Conservation (phyloP, 2,888 invertebrate genomes). For the Dyspetes luteomarginatus region DNA sequence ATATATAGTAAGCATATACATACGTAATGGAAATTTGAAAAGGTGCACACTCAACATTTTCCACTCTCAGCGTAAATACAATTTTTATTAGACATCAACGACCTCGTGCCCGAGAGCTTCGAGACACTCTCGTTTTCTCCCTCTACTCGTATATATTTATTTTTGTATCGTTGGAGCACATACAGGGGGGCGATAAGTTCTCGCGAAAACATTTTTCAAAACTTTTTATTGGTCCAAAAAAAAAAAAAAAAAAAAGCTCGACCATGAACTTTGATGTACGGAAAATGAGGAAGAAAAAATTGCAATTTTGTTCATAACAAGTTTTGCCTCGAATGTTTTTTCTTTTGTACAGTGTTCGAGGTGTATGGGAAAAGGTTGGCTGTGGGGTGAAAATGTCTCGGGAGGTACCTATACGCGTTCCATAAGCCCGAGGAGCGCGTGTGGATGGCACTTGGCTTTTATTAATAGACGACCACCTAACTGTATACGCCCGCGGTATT, state of each 20-base stretch:
- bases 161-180: neutral
- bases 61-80: constrained; percentile 52
- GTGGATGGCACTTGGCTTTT: constrained; percentile 65
- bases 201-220: constrained; percentile 28
- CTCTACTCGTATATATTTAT: constrained; percentile 2
- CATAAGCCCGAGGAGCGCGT: constrained; percentile 38
- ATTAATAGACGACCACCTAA: constrained; percentile 68
- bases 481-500: constrained; percentile 50
- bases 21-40: constrained; percentile 29
- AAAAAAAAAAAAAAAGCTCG: neutral
- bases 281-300: constrained; percentile 34
- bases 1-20: neutral
- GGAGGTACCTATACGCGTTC: neutral
- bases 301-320: constrained; percentile 3
- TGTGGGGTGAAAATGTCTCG: constrained; percentile 24
- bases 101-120: constrained; percentile 40
- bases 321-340: constrained; percentile 46
- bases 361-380: no score
- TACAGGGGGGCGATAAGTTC: constrained; percentile 3
- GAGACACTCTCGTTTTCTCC: neutral
- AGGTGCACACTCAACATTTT: constrained; percentile 26
- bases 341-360: neutral
- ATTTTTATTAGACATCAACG: constrained; percentile 55
- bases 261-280: neutral
- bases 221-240: constrained; percentile 12